phyloP scores from a whole-genome alignment of 2,113 vertebrate genomes.

The Tichodroma muraria region DNA sequence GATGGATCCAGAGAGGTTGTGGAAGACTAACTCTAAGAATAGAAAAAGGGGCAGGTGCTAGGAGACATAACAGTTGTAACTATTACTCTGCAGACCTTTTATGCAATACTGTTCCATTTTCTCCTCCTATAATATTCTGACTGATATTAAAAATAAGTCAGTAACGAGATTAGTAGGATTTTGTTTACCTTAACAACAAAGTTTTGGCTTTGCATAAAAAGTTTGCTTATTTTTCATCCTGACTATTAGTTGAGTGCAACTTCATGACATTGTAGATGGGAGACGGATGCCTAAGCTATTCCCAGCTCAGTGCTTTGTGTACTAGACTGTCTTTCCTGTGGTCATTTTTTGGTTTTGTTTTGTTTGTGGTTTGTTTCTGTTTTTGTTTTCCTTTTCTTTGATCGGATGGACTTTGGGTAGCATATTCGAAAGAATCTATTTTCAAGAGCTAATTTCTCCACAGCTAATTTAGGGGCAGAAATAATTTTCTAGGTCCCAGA shows the following conservation, averaged over 20 bases:
- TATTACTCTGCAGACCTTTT: neutral
- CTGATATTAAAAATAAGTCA: neutral
- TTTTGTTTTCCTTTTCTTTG: neutral
- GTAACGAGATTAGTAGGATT: neutral
- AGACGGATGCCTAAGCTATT: neutral
- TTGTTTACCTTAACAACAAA: neutral
- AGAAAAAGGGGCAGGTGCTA: neutral
- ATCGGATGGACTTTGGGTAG: neutral
- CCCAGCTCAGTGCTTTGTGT: neutral
- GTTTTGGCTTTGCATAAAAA: neutral
- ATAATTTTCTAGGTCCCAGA: neutral
- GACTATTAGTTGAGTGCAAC: neutral
- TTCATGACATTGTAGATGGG: neutral
- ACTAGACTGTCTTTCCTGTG: neutral
- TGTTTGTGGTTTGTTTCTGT: too few species aligned
- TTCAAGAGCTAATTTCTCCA: neutral
- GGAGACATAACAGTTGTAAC: neutral
- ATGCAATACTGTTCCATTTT: neutral
- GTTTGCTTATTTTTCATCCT: neutral
- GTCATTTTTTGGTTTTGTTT: too few species aligned
- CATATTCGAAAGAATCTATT: neutral
- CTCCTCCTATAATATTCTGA: neutral
- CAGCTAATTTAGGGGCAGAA: neutral
- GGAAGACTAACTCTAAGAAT: neutral
- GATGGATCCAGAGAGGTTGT: neutral